Evolutionary conservation across 2,888 invertebrate genomes (phyloP).

Genomic region (Scaptomyza flava): DNA sequence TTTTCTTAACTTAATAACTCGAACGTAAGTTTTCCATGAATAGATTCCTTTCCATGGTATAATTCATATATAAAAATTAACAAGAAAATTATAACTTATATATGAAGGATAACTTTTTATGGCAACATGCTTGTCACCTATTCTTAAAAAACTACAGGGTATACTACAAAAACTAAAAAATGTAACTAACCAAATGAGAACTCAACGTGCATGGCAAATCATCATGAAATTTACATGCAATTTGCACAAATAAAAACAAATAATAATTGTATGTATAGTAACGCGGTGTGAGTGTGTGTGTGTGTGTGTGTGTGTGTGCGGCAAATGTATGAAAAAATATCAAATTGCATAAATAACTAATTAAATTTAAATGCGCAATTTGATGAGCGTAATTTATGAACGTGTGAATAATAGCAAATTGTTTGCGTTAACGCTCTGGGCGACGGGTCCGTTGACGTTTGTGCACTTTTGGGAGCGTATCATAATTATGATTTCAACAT

Average conservation of each 20-base stretch:
- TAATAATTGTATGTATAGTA: not conserved
- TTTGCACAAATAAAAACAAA: slow-evolving; percentile 56
- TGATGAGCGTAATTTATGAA: slow-evolving; percentile 75
- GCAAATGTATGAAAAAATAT: slow-evolving; percentile 38
- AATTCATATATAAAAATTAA: no score
- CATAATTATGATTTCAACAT: slow-evolving; percentile 17
- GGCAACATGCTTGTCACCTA: not conserved
- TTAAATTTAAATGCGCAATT: slow-evolving; percentile 71
- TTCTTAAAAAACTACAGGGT: slow-evolving; percentile 19
- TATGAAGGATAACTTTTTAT: no score
- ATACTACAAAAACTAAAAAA: slow-evolving; percentile 12
- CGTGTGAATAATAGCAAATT: slow-evolving; percentile 66
- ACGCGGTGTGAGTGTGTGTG: not conserved
- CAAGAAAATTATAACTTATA: not conserved
- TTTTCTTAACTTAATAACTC: no score
- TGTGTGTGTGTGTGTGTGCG: not conserved
- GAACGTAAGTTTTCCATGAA: not conserved
- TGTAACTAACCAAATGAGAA: slow-evolving; percentile 35
- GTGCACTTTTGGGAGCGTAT: slow-evolving; percentile 12
- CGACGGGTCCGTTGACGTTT: slow-evolving; percentile 2
- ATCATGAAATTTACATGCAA: slow-evolving; percentile 71
- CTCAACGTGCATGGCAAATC: slow-evolving; percentile 62
- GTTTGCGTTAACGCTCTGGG: slow-evolving; percentile 25
- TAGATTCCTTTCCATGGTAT: no score
- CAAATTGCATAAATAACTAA: slow-evolving; percentile 77